phyloP scores from a whole-genome alignment of 1,140 invertebrate genomes.

The Aphelenchoides besseyi region DNA sequence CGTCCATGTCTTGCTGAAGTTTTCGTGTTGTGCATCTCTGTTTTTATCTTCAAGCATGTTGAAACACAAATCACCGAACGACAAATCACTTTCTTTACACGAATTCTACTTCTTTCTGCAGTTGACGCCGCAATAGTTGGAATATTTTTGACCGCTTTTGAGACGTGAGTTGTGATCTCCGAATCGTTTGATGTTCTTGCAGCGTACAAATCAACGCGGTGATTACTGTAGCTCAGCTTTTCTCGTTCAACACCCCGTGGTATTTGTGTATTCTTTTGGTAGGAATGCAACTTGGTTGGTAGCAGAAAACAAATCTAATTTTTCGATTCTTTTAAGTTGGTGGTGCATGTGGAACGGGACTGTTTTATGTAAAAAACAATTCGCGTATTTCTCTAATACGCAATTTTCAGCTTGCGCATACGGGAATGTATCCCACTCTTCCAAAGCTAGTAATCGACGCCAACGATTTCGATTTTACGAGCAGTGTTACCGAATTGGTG shows the following conservation, averaged over 20 bases:
- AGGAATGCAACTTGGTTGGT: conserved; percentile 18
- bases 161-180: conserved; percentile 18
- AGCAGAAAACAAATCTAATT: background rate
- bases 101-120: conserved; percentile 22
- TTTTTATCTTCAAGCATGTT: conserved; percentile 28
- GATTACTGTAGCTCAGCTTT: conserved; percentile 26
- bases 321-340: too few relatives aligned
- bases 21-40: background rate
- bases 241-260: conserved; percentile 31
- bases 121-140: conserved; percentile 19
- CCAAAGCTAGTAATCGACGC: conserved; percentile 22
- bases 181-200: conserved; percentile 19
- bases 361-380: conserved; percentile 10
- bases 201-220: conserved; percentile 26
- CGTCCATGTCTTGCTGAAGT: conserved; percentile 21
- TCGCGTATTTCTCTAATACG: background rate
- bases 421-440: conserved; percentile 1
- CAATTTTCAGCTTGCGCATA: conserved; percentile 1
- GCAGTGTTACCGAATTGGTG: conserved; percentile 20
- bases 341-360: background rate
- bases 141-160: conserved; percentile 23
- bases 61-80: conserved; percentile 26
- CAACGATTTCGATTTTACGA: conserved; percentile 23
- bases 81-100: conserved; percentile 18
- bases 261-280: conserved; percentile 24